Conservation (phyloP, 2,113 vertebrate species). For the Perca fluviatilis region DNA sequence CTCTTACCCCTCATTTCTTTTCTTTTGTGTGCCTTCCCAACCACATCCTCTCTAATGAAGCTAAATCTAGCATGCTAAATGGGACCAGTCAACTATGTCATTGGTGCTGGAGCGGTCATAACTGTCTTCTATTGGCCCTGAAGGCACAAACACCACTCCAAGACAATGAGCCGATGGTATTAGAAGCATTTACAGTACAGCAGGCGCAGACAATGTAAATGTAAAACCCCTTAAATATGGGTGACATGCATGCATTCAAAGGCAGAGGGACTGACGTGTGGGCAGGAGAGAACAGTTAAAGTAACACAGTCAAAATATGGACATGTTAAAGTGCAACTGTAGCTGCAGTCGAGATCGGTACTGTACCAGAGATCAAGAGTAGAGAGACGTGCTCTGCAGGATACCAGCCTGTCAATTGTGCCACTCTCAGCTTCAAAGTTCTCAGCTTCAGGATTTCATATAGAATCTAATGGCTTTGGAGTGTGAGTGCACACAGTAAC, state of each 20-base stretch:
- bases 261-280: slow-evolving; percentile 52
- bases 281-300: slow-evolving; percentile 66
- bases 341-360: slow-evolving; percentile 62
- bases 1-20: slow-evolving; percentile 80
- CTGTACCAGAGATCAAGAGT: slow-evolving; percentile 69
- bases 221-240: neutral
- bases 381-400: slow-evolving; percentile 66
- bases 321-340: slow-evolving; percentile 63
- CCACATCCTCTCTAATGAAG: slow-evolving; percentile 84
- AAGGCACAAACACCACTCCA: slow-evolving; percentile 73
- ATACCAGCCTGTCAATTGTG: slow-evolving; percentile 72
- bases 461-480: slow-evolving; percentile 82
- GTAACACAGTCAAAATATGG: slow-evolving; percentile 61
- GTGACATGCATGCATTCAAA: slow-evolving; percentile 28
- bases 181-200: slow-evolving; percentile 57
- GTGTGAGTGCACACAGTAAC: slow-evolving; percentile 75
- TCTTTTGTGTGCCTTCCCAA: slow-evolving; percentile 78
- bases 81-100: slow-evolving; percentile 87
- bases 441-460: slow-evolving; percentile 75
- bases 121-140: slow-evolving; percentile 73
- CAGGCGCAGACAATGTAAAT: slow-evolving; percentile 40
- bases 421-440: slow-evolving; percentile 76
- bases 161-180: slow-evolving; percentile 64
- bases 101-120: slow-evolving; percentile 77
- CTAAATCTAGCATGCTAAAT: slow-evolving; percentile 89